A percentile compares a stretch with the other conserved stretches of the same genome.
Conservation (phyloP, 2,888 invertebrate genomes). For the Anthrax anthrax region DNA sequence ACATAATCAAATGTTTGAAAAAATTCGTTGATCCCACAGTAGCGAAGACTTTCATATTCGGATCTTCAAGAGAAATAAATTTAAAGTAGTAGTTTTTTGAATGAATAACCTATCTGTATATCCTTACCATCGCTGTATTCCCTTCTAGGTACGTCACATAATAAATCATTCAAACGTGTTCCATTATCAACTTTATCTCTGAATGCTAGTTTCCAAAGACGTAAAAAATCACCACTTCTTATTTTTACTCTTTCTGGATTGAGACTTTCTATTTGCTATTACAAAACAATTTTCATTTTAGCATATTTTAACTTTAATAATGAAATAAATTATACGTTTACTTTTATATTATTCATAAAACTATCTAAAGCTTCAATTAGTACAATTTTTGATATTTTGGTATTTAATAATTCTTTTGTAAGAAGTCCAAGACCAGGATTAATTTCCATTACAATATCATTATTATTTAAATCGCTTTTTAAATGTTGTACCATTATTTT, state of each 20-base stretch:
- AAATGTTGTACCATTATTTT: slow-evolving; percentile 20
- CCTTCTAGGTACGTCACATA: slow-evolving; percentile 38
- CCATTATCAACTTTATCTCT: slow-evolving; percentile 44
- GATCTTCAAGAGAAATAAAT: slow-evolving; percentile 28
- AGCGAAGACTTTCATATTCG: slow-evolving; percentile 45
- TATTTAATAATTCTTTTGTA: slow-evolving; percentile 42
- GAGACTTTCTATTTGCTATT: slow-evolving; percentile 28
- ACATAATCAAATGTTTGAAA: slow-evolving; percentile 46
- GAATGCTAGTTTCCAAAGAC: slow-evolving; percentile 41
- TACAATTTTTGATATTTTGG: slow-evolving; percentile 36
- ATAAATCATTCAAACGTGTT: slow-evolving; percentile 38
- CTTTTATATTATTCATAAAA: slow-evolving; percentile 37
- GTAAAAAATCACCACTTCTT: slow-evolving; percentile 42
- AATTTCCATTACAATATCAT: slow-evolving; percentile 40
- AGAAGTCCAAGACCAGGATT: slow-evolving; percentile 56
- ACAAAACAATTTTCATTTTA: not conserved
- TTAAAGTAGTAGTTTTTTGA: no score
- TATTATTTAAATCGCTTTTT: slow-evolving; percentile 17
- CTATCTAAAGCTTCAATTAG: slow-evolving; percentile 43
- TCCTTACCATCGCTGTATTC: slow-evolving; percentile 35
- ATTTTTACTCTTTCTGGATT: slow-evolving; percentile 35
- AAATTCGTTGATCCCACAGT: slow-evolving; percentile 37
- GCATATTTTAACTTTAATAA: no score
- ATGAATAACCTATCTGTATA: no score
- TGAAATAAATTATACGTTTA: slow-evolving; percentile 17